phyloP scores from a whole-genome alignment of 2,113 vertebrate genomes.

The Poecile atricapillus region DNA sequence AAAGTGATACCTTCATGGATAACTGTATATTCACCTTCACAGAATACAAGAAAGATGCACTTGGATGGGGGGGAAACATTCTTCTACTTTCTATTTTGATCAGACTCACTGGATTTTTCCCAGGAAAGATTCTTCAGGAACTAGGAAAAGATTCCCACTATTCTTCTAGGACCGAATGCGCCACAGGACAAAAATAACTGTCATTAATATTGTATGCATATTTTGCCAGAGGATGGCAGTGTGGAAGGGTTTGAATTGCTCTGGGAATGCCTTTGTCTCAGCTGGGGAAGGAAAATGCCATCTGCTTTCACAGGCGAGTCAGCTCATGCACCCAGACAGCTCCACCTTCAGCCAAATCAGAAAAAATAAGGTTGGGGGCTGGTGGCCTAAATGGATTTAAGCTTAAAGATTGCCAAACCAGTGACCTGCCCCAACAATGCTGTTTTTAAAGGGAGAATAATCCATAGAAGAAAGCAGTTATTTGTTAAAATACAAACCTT shows the following conservation, averaged over 20 bases:
- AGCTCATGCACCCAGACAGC: not conserved
- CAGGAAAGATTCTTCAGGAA: not conserved
- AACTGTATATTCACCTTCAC: accelerated
- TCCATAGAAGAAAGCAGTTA: not conserved
- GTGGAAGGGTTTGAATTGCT: not conserved
- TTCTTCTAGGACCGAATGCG: not conserved
- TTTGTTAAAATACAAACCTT: not conserved
- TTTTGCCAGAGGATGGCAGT: slow-evolving; percentile 30
- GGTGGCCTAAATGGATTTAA: not conserved
- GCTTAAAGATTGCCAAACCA: not conserved
- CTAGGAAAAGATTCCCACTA: not conserved
- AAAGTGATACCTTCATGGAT: not conserved
- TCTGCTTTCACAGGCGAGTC: not conserved
- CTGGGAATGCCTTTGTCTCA: not conserved
- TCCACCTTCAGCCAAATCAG: not conserved
- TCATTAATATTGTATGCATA: not conserved
- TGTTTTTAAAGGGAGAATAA: not conserved
- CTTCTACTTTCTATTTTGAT: not conserved
- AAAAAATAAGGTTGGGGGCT: not conserved
- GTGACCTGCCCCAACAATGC: not conserved
- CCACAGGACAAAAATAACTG: not conserved
- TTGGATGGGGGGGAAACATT: accelerated
- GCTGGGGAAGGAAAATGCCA: not conserved
- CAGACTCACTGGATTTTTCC: not conserved
- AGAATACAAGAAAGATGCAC: not conserved